Conservation (phyloP, 2,888 invertebrate species). For the Graphium colonna region DNA sequence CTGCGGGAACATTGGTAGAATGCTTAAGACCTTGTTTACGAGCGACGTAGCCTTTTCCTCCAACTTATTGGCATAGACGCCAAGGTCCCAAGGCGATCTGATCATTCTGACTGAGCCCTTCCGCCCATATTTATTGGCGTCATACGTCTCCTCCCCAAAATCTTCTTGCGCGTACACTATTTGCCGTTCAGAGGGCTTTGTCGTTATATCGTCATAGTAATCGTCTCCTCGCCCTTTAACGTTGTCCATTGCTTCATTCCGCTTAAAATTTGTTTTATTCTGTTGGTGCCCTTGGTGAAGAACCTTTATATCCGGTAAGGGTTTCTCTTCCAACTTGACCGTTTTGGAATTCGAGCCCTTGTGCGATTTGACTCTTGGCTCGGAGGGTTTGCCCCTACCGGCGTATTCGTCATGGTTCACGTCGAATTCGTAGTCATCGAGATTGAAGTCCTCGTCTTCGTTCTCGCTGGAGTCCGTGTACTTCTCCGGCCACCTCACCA, state of each 20-base stretch:
- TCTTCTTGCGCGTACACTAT: constrained; percentile 36
- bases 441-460: constrained; percentile 67
- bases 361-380: constrained; percentile 46
- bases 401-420: constrained; percentile 62
- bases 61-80: constrained; percentile 36
- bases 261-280: constrained; percentile 35
- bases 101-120: constrained; percentile 36
- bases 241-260: background rate
- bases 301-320: constrained; percentile 27
- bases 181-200: constrained; percentile 31
- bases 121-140: constrained; percentile 39
- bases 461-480: constrained; percentile 50
- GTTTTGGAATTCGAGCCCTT: constrained; percentile 18
- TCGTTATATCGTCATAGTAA: constrained; percentile 50
- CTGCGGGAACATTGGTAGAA: constrained; percentile 53
- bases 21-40: constrained; percentile 39
- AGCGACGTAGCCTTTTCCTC: constrained; percentile 37
- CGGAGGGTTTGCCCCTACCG: constrained; percentile 53
- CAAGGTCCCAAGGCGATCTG: constrained; percentile 45
- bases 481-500: constrained; percentile 36
- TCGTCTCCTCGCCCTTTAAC: constrained; percentile 1
- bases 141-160: constrained; percentile 42
- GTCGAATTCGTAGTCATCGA: constrained; percentile 67
- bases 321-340: constrained; percentile 19
- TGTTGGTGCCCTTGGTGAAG: constrained; percentile 33